Evolutionary conservation across 2,797 vertebrate species (phyloP).

Genomic region (Graptemys geographica): DNA sequence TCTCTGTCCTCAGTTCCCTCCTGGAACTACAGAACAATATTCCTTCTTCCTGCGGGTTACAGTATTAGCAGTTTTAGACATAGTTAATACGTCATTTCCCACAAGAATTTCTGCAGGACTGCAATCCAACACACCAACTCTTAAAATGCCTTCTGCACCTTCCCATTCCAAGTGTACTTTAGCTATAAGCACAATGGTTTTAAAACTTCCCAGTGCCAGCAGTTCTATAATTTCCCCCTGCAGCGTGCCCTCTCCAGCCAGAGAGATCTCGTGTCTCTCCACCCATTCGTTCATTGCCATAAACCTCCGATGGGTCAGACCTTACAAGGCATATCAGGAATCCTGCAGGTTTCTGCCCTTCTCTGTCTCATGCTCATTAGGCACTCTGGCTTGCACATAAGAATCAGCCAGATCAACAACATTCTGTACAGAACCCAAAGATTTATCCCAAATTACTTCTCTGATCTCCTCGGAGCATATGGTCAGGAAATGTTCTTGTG

Average conservation of each 20-base stretch:
- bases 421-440: neutral
- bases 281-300: neutral
- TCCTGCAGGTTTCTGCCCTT: neutral
- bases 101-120: neutral
- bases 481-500: neutral
- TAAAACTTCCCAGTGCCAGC: neutral
- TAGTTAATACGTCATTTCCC: neutral
- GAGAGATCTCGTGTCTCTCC: neutral
- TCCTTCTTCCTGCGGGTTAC: neutral
- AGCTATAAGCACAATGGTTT: neutral
- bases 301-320: neutral
- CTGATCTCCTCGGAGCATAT: neutral
- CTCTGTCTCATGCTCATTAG: neutral
- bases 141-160: neutral
- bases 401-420: neutral
- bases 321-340: neutral
- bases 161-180: neutral
- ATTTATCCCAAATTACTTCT: neutral
- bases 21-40: neutral
- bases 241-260: neutral
- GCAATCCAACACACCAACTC: neutral
- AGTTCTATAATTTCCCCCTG: neutral
- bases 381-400: neutral
- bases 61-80: neutral
- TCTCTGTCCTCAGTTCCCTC: neutral